Evolutionary conservation across 1,140 invertebrate genomes (phyloP), one percentile per base, ranked within the genome.

Genomic region (Galleria mellonella): DNA sequence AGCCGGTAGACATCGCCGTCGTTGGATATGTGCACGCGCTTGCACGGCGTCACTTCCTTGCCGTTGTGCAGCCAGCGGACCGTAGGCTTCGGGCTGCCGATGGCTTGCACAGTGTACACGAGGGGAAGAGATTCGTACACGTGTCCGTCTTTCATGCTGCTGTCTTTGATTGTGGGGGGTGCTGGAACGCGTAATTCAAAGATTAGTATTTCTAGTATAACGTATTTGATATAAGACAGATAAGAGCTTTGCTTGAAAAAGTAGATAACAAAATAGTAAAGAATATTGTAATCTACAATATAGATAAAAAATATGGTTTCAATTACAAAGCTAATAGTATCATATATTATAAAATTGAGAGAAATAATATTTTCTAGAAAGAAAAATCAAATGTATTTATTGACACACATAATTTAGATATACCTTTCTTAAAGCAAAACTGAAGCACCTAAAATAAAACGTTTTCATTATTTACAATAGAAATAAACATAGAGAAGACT

Each of bases 41-140:
- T 88, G 13, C 90, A 84, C 0, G 87, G 57, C 32, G 89, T 89
- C 1, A 95, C 74, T 13, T 89, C 88, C 52, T 92, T 83, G 3
- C 90, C 92, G 63, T 95, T 89, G 43, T 93, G 90, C 9, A 89
- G 92, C 94, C 95, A 97, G 62, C 90, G 91, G 2, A 90, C 92
- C 32, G 91, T 90, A 0, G 94, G 94, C 48, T 91, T 90, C 14
- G 94, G 94, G 50, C 90, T 84, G 12, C 93, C 94, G 17, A 83
- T 88, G 4, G 91, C 93, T 52, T 90, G 89, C 0, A 96, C 90
- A 42, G 92, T 91, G 67, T 93, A 95, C 30, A 87, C 87, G 8
- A 92, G 86, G 1, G 90, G 91, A 23, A 95, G 89, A 3, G 93
- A 94, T 81, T 95, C 94, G 76, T 89, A 94, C 11, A 91, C 90